phyloP scores from a whole-genome alignment of 2,797 vertebrate species.

The Lindbergichthys nudifrons region DNA sequence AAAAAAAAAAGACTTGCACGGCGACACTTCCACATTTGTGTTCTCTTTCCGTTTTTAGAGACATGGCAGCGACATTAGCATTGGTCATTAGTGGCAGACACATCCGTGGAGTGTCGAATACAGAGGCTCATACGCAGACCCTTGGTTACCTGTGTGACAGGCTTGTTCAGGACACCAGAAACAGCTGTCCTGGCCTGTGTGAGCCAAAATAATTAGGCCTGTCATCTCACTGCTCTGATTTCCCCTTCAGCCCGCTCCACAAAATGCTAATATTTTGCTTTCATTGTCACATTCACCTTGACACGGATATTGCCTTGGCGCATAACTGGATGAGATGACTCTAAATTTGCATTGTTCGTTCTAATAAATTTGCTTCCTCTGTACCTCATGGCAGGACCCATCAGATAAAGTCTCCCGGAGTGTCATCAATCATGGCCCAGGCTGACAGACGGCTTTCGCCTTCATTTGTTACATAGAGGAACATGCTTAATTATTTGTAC shows the following conservation, averaged over 20 bases:
- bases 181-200: constrained; percentile 99
- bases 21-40: constrained; percentile 90
- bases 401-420: constrained; percentile 99
- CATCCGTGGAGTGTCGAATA: constrained; percentile 92
- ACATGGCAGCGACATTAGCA: constrained; percentile 99
- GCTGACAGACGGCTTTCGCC: constrained; percentile 99
- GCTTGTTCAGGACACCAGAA: constrained; percentile 99
- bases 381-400: constrained; percentile 95
- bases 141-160: constrained; percentile 99
- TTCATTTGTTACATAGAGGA: constrained; percentile 99
- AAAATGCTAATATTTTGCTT: constrained; percentile 99
- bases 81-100: constrained; percentile 99
- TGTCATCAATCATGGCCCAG: constrained; percentile 98
- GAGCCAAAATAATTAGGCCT: constrained; percentile 99
- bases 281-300: constrained; percentile 99
- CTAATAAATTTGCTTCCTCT: constrained; percentile 99
- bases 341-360: constrained; percentile 99
- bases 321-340: constrained; percentile 99
- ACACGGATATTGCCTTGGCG: constrained; percentile 99
- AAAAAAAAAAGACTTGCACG: constrained; percentile 74
- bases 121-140: constrained; percentile 94
- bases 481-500: constrained; percentile 99
- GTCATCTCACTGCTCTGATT: constrained; percentile 99
- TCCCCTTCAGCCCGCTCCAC: constrained; percentile 98
- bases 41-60: constrained; percentile 78